Percentiles rank a stretch among this genome's conserved stretches.
Conservation (phyloP, 2,888 invertebrate species). For the Corythucha ciliata region DNA sequence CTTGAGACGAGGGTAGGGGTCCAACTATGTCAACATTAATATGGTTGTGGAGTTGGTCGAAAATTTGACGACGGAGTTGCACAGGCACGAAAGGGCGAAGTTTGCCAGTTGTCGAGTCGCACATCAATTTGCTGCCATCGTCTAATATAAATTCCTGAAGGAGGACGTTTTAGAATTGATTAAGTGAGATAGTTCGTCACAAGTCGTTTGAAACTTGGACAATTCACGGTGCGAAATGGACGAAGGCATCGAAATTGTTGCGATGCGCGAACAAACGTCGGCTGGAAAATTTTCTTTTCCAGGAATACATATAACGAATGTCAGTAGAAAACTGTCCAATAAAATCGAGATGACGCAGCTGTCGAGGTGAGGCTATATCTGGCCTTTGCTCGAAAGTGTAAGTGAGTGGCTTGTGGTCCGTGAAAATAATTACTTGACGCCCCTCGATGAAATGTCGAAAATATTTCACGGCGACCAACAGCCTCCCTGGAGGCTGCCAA, state of each 20-base stretch:
- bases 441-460: conserved; percentile 30
- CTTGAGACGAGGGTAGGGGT: conserved; percentile 15
- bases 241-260: background rate
- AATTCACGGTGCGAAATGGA: background rate
- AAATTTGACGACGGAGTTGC: no score
- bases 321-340: conserved; percentile 23
- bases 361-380: conserved; percentile 20
- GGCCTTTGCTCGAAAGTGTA: conserved; percentile 17
- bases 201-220: background rate
- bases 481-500: conserved; percentile 26
- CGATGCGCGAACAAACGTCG: conserved; percentile 8
- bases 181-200: no score
- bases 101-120: no score
- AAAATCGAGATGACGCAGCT: conserved; percentile 23
- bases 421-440: conserved; percentile 21
- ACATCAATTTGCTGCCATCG: no score
- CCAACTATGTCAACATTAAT: conserved; percentile 28
- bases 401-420: conserved; percentile 23
- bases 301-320: conserved; percentile 29
- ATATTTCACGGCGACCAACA: conserved; percentile 17
- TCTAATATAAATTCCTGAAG: no score
- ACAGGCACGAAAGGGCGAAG: no score
- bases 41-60: no score
- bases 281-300: conserved; percentile 10
- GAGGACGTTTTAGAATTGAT: no score